These are phyloP conservation scores for Idaea dimidiata DNA, from an alignment of 2,888 invertebrate species.

Conservation along the genomic window DNA sequence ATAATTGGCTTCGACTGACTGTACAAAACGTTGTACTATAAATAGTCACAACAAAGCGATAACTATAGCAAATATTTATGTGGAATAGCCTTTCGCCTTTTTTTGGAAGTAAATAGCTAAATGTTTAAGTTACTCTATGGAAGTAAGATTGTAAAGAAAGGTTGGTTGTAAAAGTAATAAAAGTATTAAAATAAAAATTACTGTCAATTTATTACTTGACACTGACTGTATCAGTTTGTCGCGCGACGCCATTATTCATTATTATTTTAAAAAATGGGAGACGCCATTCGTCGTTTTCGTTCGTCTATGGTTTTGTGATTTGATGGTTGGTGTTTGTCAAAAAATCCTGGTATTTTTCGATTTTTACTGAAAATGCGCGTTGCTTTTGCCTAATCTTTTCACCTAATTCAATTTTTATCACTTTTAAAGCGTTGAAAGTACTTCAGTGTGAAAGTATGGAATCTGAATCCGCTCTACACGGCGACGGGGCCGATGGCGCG, in stretches of 20 bases:
- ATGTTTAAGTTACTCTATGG: too few species aligned
- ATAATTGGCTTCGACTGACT: too few species aligned
- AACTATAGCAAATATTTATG: too few species aligned
- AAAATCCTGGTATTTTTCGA: constrained; percentile 38
- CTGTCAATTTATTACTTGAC: too few species aligned
- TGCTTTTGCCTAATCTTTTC: constrained; percentile 33
- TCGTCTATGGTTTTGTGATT: constrained; percentile 32
- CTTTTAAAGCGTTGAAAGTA: constrained; percentile 29
- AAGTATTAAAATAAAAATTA: too few species aligned
- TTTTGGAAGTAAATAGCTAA: too few species aligned
- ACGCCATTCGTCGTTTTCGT: neutral
- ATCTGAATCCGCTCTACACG: constrained; percentile 63
- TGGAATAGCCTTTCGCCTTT: too few species aligned
- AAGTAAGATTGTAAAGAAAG: too few species aligned
- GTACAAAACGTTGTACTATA: too few species aligned
- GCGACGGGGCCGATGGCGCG: constrained; percentile 72
- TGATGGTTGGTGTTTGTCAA: constrained; percentile 44
- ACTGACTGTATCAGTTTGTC: too few species aligned
- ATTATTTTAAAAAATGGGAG: neutral
- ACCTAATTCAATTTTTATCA: constrained; percentile 54
- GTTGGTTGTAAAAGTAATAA: too few species aligned
- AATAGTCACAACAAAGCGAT: too few species aligned
- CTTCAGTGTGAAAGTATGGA: constrained; percentile 53
- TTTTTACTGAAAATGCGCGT: constrained; percentile 47
- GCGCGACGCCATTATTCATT: neutral